These are phyloP conservation scores for Deroptyus accipitrinus DNA, from an alignment of 2,113 vertebrate genomes.

Conservation along the genomic window DNA sequence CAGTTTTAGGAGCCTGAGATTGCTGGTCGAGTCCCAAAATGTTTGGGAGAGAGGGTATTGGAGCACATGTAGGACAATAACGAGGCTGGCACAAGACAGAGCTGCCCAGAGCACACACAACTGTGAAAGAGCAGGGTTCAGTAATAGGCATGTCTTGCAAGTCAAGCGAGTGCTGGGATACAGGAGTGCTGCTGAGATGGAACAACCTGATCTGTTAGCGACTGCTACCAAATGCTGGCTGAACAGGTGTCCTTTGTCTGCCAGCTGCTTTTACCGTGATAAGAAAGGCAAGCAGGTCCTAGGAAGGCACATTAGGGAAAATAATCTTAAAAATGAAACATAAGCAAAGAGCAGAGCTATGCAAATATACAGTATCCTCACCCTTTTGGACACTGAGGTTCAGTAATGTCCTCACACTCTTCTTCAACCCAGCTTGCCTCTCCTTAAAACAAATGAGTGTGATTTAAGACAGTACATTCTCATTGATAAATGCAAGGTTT, in stretches of 20 bases:
- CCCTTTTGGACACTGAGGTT: constrained; percentile 78
- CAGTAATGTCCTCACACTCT: constrained; percentile 71
- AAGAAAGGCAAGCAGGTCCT: neutral
- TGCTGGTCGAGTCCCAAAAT: neutral
- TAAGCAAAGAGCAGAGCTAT: constrained; percentile 36
- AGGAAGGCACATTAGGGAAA: neutral
- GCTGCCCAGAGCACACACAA: neutral
- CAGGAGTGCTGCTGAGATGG: neutral
- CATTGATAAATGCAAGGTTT: neutral
- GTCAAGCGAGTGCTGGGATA: neutral
- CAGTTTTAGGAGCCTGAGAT: neutral
- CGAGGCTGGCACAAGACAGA: neutral
- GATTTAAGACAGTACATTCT: constrained; percentile 1
- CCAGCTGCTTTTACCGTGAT: neutral
- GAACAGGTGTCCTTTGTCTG: neutral
- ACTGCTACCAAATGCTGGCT: neutral
- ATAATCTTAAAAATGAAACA: neutral
- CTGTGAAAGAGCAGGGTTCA: neutral
- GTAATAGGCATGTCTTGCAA: neutral
- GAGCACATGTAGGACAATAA: neutral
- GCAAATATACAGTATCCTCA: constrained; percentile 63
- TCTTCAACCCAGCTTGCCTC: constrained; percentile 80
- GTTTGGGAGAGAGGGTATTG: neutral
- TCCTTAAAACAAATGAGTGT: constrained; percentile 69
- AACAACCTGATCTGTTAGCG: neutral